phyloP scores from a whole-genome alignment of 1,140 invertebrate genomes.

The Semibalanus balanoides region DNA sequence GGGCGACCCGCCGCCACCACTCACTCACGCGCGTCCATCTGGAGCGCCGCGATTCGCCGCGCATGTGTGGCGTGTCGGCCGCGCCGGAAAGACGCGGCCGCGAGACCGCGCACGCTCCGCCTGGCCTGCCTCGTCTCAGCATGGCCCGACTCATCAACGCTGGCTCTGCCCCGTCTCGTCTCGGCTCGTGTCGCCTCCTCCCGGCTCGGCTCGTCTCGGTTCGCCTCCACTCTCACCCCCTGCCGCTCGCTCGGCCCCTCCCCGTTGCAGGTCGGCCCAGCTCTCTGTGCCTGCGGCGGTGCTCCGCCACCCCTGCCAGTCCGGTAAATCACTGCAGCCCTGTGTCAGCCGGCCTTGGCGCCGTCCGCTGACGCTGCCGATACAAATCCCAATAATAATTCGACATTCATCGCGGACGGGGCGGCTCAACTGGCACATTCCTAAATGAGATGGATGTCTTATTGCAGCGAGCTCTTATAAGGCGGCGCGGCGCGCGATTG shows the following conservation, averaged over 20 bases:
- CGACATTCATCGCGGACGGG: background rate
- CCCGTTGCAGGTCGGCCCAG: too few species aligned
- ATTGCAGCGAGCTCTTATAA: background rate
- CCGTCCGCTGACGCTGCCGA: background rate
- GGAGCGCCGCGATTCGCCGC: background rate
- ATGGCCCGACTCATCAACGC: too few species aligned
- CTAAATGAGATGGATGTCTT: background rate
- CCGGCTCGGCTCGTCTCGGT: too few species aligned
- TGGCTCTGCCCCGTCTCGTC: too few species aligned
- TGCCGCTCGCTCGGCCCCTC: too few species aligned
- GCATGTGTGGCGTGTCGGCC: background rate
- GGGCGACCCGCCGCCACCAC: too few species aligned
- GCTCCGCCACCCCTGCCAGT: too few species aligned
- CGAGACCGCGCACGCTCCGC: background rate
- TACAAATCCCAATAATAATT: background rate
- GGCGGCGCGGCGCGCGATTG: background rate
- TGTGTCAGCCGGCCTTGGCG: background rate
- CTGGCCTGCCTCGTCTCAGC: too few species aligned
- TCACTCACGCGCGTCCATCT: background rate
- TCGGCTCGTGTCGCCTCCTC: too few species aligned
- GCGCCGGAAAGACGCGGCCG: background rate
- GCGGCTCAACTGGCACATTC: background rate
- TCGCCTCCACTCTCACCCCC: too few species aligned
- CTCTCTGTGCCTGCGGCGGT: too few species aligned
- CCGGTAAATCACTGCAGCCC: background rate